Conservation (phyloP, 1,140 invertebrate species). For the Apis florea region DNA sequence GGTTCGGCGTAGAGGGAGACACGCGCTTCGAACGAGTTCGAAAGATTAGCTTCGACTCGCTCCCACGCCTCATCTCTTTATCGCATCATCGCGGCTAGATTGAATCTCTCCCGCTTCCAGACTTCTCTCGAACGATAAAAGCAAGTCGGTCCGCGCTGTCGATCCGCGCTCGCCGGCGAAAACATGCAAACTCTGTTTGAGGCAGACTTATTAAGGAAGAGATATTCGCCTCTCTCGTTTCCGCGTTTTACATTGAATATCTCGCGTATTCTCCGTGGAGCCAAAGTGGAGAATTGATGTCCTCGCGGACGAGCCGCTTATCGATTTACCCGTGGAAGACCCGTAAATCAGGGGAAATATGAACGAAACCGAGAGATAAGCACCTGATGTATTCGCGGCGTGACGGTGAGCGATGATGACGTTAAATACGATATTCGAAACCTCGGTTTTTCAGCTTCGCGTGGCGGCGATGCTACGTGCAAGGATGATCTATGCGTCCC, state of each 20-base stretch:
- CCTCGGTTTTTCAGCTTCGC: neutral
- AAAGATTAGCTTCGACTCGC: slow-evolving; percentile 63
- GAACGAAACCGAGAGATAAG: slow-evolving; percentile 23
- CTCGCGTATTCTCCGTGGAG: neutral
- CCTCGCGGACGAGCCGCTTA: slow-evolving; percentile 20
- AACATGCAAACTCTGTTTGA: slow-evolving; percentile 47
- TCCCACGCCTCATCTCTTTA: slow-evolving; percentile 73
- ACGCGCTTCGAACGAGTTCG: slow-evolving; percentile 60
- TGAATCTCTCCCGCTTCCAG: slow-evolving; percentile 63
- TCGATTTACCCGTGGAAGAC: slow-evolving; percentile 13
- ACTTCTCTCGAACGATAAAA: slow-evolving; percentile 54
- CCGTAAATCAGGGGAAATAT: slow-evolving; percentile 33
- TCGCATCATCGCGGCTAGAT: slow-evolving; percentile 68
- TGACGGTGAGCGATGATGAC: slow-evolving; percentile 21
- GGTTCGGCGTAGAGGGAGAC: slow-evolving; percentile 49
- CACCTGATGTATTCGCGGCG: slow-evolving; percentile 3
- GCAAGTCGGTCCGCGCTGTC: slow-evolving; percentile 28
- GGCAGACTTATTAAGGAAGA: slow-evolving; percentile 49
- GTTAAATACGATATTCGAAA: slow-evolving; percentile 9
- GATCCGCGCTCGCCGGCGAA: slow-evolving; percentile 43
- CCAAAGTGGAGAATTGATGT: slow-evolving; percentile 15
- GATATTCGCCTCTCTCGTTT: slow-evolving; percentile 47
- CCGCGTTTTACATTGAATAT: slow-evolving; percentile 44
- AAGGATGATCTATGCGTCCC: slow-evolving; percentile 8
- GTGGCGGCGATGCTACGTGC: neutral